A percentile compares a stretch with the other conserved stretches of the same genome.
phyloP scores from a whole-genome alignment of 2,888 invertebrate genomes.

The Phlogophora meticulosa region DNA sequence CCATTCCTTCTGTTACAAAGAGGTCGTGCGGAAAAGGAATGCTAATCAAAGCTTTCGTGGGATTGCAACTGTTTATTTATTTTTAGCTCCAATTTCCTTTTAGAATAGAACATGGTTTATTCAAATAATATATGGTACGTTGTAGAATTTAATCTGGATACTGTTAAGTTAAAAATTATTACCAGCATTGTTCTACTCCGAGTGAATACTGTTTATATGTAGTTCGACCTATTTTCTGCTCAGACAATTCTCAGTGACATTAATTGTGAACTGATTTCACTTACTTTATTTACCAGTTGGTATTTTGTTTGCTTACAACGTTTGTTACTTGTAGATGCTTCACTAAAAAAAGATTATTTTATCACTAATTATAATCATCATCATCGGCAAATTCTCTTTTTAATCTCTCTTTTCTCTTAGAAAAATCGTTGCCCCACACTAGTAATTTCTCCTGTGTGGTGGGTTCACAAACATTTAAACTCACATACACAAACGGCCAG shows the following conservation, averaged over 20 bases:
- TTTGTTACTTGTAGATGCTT: background rate
- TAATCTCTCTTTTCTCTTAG: no score
- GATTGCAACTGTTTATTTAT: constrained; percentile 49
- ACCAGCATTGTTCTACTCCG: constrained; percentile 37
- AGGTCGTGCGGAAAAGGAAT: constrained; percentile 45
- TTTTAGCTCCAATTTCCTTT: constrained; percentile 18
- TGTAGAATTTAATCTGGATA: constrained; percentile 24
- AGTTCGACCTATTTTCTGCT: constrained; percentile 48
- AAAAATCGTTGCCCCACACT: no score
- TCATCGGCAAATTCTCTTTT: no score
- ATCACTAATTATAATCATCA: no score
- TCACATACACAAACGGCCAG: no score
- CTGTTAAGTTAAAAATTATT: constrained; percentile 39
- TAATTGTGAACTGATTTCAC: constrained; percentile 37
- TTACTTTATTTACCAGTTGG: constrained; percentile 6
- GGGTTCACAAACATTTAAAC: no score
- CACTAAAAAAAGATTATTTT: no score
- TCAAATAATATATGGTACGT: constrained; percentile 19
- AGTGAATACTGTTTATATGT: constrained; percentile 40
- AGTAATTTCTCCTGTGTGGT: no score
- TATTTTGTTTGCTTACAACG: background rate
- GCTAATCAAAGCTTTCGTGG: constrained; percentile 45
- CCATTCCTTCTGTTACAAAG: constrained; percentile 35
- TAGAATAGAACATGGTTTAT: constrained; percentile 20
- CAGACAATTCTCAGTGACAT: constrained; percentile 20